These are phyloP conservation scores for Diarsia mendica DNA, from an alignment of 2,888 invertebrate genomes.

Conservation along the genomic window DNA sequence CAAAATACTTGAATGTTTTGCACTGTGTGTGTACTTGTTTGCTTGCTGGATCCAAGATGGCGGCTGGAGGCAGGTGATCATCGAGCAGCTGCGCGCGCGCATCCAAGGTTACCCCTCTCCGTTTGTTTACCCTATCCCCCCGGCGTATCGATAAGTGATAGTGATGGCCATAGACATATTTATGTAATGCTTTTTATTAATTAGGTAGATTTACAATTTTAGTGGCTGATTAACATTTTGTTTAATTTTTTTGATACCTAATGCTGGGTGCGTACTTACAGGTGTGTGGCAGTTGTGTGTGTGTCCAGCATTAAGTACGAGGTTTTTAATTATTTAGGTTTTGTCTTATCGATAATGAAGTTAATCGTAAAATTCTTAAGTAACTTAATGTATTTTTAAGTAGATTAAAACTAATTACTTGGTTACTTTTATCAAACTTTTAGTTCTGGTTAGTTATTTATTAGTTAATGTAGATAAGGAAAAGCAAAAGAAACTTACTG, in stretches of 20 bases:
- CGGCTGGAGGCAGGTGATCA: constrained; percentile 84
- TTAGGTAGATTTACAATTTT: constrained; percentile 49
- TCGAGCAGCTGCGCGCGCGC: constrained; percentile 82
- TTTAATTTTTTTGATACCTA: constrained; percentile 16
- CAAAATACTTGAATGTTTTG: constrained; percentile 65
- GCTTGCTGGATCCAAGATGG: constrained; percentile 79
- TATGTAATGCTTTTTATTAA: constrained; percentile 51
- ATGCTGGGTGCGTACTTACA: constrained; percentile 11
- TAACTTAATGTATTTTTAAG: too few species aligned
- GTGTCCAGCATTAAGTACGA: neutral
- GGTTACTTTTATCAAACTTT: too few species aligned
- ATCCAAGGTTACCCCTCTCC: constrained; percentile 86
- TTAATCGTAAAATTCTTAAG: too few species aligned
- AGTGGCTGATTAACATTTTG: constrained; percentile 39
- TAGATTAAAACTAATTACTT: too few species aligned
- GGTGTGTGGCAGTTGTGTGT: constrained; percentile 4
- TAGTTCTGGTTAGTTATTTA: too few species aligned
- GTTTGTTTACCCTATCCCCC: constrained; percentile 75
- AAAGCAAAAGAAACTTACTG: too few species aligned
- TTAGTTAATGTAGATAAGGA: too few species aligned
- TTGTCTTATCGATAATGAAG: neutral
- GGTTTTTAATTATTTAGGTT: neutral
- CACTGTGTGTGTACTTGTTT: constrained; percentile 77
- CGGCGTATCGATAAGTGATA: constrained; percentile 77
- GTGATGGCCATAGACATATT: constrained; percentile 75